These are phyloP conservation scores for Apis cerana DNA, from an alignment of 1,140 invertebrate genomes.

Conservation along the genomic window DNA sequence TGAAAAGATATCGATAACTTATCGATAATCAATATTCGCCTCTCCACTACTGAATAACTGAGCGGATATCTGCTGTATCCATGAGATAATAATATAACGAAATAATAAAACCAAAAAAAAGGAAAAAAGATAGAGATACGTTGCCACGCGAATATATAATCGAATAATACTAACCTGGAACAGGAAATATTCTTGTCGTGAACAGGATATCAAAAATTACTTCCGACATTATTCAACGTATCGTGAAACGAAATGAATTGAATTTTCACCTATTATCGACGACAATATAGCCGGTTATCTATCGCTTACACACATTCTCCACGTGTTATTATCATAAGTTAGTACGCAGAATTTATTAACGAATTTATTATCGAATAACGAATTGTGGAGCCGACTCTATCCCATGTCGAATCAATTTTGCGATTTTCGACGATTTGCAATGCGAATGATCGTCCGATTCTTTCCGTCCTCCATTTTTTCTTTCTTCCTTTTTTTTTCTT, in stretches of 20 bases:
- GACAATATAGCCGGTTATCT: constrained; percentile 35
- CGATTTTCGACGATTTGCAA: background rate
- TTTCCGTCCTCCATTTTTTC: background rate
- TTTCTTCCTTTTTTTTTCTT: background rate
- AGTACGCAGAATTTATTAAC: constrained; percentile 28
- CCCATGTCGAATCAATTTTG: background rate
- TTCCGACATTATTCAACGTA: constrained; percentile 17
- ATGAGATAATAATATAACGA: background rate
- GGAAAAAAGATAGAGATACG: too few relatives aligned
- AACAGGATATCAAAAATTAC: constrained; percentile 27
- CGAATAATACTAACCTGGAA: background rate
- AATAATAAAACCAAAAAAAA: background rate
- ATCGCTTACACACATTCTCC: constrained; percentile 28
- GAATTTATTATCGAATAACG: background rate
- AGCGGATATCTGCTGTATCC: background rate
- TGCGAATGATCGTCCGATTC: background rate
- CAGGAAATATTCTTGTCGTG: constrained; percentile 7
- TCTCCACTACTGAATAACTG: too few relatives aligned
- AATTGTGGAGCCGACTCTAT: background rate
- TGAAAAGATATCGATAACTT: too few relatives aligned
- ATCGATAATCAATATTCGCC: too few relatives aligned
- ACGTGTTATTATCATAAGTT: constrained; percentile 38
- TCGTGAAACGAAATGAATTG: constrained; percentile 19
- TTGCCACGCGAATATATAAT: background rate
- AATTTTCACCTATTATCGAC: constrained; percentile 38